These are phyloP conservation scores for Holacanthella duospinosa DNA, from an alignment of 2,888 invertebrate genomes.

Conservation along the genomic window DNA sequence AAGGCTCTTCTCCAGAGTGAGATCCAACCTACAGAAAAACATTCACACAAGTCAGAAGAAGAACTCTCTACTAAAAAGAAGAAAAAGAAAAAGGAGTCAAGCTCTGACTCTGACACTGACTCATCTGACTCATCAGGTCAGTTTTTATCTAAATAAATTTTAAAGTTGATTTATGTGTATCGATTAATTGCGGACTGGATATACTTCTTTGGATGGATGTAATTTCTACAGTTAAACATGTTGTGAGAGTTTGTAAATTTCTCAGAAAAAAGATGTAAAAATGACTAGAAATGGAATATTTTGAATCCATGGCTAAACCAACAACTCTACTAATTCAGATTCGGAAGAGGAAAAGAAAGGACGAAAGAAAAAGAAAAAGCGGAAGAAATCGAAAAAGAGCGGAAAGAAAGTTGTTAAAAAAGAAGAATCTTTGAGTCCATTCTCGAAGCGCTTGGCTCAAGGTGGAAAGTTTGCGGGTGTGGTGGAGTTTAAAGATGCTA, in stretches of 20 bases:
- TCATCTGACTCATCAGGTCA: constrained; percentile 13
- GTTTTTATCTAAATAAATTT: background rate
- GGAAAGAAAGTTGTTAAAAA: constrained; percentile 45
- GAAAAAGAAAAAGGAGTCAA: constrained; percentile 51
- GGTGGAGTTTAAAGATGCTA: constrained; percentile 20
- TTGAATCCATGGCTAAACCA: too few relatives aligned
- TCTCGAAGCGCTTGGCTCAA: constrained; percentile 27
- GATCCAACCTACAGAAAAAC: constrained; percentile 22
- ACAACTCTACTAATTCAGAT: too few relatives aligned
- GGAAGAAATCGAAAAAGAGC: constrained; percentile 53
- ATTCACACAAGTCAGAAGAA: constrained; percentile 41
- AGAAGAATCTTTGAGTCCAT: constrained; percentile 47
- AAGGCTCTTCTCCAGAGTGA: constrained; percentile 51
- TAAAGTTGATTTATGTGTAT: too few relatives aligned
- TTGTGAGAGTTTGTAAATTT: too few relatives aligned
- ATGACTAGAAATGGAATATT: too few relatives aligned
- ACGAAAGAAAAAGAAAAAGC: constrained; percentile 53
- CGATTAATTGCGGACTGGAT: too few relatives aligned
- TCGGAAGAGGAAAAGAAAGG: constrained; percentile 46
- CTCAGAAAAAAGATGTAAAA: too few relatives aligned
- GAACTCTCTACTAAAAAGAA: too few relatives aligned
- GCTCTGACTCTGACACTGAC: constrained; percentile 20
- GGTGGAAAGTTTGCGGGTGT: constrained; percentile 14
- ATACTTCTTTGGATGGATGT: too few relatives aligned
- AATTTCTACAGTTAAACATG: too few relatives aligned